Conservation (phyloP, 1,140 invertebrate genomes). For the Meteorus sp. region DNA sequence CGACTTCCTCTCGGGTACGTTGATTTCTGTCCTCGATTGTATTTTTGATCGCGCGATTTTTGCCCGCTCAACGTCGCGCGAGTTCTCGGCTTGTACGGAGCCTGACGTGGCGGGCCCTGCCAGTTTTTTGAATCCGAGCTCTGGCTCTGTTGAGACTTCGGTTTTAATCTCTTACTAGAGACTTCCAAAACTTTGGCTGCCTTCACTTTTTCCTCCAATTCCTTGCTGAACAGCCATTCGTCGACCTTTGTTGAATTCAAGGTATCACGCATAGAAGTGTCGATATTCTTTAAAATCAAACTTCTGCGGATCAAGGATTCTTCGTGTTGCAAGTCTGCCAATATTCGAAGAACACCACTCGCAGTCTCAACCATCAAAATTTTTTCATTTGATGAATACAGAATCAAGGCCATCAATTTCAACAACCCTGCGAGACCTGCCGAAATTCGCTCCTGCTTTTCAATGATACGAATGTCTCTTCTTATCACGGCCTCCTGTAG, state of each 20-base stretch:
- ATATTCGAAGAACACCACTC: constrained; percentile 11
- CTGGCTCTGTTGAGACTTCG: background rate
- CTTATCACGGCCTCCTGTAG: constrained; percentile 16
- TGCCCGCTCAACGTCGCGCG: constrained; percentile 11
- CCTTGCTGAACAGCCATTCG: constrained; percentile 25
- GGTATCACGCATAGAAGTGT: constrained; percentile 20
- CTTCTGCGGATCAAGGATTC: constrained; percentile 23
- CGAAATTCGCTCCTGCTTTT: constrained; percentile 14
- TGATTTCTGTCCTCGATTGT: background rate
- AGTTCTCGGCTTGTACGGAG: background rate
- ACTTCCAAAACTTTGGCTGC: constrained; percentile 12
- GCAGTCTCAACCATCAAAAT: background rate
- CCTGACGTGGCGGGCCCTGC: constrained; percentile 15
- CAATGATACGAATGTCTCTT: constrained; percentile 18
- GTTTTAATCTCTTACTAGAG: constrained; percentile 8
- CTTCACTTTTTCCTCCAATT: constrained; percentile 23
- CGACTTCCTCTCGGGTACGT: background rate
- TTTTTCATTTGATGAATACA: background rate
- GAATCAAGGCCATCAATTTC: background rate
- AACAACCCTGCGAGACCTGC: background rate
- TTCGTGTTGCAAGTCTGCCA: constrained; percentile 27
- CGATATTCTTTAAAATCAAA: constrained; percentile 24
- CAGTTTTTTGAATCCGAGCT: constrained; percentile 19
- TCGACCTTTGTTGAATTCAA: background rate
- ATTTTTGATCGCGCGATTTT: background rate